Base-by-base conservation (phyloP, 2,113 vertebrate genomes). In the Saccopteryx leptura region DNA sequence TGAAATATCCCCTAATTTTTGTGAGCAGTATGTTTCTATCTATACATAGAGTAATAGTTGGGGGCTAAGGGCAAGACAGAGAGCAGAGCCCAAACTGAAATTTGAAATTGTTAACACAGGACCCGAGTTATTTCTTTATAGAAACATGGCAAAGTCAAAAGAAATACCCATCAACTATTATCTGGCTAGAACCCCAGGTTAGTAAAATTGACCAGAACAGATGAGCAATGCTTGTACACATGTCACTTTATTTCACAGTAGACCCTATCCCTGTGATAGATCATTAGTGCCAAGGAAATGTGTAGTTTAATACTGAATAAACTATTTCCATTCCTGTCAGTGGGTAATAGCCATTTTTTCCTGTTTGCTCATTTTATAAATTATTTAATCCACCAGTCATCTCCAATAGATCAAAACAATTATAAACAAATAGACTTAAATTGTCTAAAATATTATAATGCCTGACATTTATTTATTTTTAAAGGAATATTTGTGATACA, bases 351-450 rank as follows among this genome's bases (percentile, higher is more conserved):
- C 0, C 4, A 18, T 13, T 60, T n/a, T 39, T 2, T 4, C 24
- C 65, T 46, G 28, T 79, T 80, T 88, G 78, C 9, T 82, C 33
- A 79, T 91, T 89, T 96, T 81, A 89, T 18, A 93, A 85, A 69
- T 85, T 3, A 80, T 75, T 80, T 69, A 76, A 69, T 63, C 48
- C 13, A 81, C 9, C 50, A 15, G 28, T 61, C 48, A 81, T 80
- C 46, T 50, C 46, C 33, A 89, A 21, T 26, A 63, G 9, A 15
- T 10, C 11, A 31, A 79, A 91, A 90, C 66, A 80, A 75, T 23
- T 61, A 46, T 88, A 9, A 69, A 65, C 2, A 94, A 85, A 52
- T 6, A 74, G 28, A 69, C 2, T 76, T 85, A 24, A 76, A 81
- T 4, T 76, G 28, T 13, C 14, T 81, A 79, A 93, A 90, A 72